phyloP scores from a whole-genome alignment of 1,140 invertebrate genomes.

The Lanistes nyassanus region DNA sequence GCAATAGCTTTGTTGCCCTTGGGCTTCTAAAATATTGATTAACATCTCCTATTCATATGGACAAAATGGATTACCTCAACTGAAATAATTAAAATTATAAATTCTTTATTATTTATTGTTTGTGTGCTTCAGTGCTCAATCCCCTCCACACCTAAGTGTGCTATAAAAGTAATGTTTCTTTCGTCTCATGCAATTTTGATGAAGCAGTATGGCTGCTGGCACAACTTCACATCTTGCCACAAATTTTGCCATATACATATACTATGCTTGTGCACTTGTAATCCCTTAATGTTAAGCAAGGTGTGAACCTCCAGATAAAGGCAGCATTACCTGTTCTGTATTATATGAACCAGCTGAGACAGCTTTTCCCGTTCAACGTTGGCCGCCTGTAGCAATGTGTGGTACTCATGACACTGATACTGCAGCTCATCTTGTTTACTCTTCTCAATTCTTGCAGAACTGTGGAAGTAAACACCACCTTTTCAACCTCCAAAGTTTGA shows the following conservation, averaged over 20 bases:
- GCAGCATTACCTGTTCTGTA: constrained; percentile 57
- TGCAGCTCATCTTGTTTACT: constrained; percentile 39
- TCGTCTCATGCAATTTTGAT: neutral
- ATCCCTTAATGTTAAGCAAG: neutral
- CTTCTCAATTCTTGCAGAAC: neutral
- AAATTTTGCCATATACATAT: neutral
- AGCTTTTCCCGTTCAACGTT: constrained; percentile 63
- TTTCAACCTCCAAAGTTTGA: no score
- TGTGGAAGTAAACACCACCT: no score
- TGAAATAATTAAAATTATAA: no score
- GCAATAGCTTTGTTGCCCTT: no score
- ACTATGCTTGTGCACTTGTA: no score
- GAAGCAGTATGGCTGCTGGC: neutral
- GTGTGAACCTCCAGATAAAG: neutral
- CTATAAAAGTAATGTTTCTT: no score
- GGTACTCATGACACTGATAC: constrained; percentile 59
- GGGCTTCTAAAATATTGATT: no score
- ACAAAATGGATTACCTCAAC: no score
- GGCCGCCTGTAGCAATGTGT: constrained; percentile 50
- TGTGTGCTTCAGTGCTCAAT: no score
- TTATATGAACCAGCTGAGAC: constrained; percentile 57
- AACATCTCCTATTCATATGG: no score
- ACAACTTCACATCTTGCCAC: neutral
- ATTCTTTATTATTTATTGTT: no score
- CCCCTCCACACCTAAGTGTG: no score